A percentile compares a stretch with the other conserved stretches of the same genome.
phyloP scores from a whole-genome alignment of 2,797 vertebrate species.

The Poeciliopsis turneri region DNA sequence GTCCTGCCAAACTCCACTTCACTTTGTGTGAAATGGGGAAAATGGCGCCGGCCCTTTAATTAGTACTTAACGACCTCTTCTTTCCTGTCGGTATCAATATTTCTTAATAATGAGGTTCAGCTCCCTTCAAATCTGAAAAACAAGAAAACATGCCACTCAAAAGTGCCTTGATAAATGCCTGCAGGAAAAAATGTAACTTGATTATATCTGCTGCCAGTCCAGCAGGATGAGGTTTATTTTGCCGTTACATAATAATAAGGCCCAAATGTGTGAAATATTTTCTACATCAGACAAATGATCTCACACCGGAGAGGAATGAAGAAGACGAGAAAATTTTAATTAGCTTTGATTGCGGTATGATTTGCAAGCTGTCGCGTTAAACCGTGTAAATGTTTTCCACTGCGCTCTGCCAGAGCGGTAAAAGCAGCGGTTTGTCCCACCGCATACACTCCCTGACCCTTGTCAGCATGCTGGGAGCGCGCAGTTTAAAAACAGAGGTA shows the following conservation, averaged over 20 bases:
- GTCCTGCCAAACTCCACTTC: too few relatives aligned
- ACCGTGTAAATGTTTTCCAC: slow-evolving; percentile 59
- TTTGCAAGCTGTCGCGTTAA: slow-evolving; percentile 53
- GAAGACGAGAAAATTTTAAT: slow-evolving; percentile 37
- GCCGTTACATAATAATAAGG: too few relatives aligned
- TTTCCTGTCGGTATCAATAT: too few relatives aligned
- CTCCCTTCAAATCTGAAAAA: too few relatives aligned
- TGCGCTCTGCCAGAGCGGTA: slow-evolving; percentile 26
- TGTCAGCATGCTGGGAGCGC: slow-evolving; percentile 52
- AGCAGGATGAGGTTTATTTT: too few relatives aligned
- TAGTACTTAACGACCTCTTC: not conserved
- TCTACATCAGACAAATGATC: slow-evolving; percentile 1
- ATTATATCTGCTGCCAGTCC: not conserved
- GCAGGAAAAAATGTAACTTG: not conserved
- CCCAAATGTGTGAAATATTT: not conserved
- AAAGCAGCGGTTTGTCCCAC: slow-evolving; percentile 36
- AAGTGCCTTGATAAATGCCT: not conserved
- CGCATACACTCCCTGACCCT: slow-evolving; percentile 41
- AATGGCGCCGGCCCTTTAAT: too few relatives aligned
- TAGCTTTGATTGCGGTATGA: slow-evolving; percentile 56
- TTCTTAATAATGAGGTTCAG: too few relatives aligned
- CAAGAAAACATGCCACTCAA: not conserved
- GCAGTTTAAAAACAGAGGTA: slow-evolving; percentile 77
- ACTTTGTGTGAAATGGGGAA: too few relatives aligned
- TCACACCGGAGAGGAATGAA: slow-evolving; percentile 42